A percentile compares a stretch with the other conserved stretches of the same genome.
Evolutionary conservation across 2,888 invertebrate species (phyloP).

Genomic region (Caenorhabditis macrosperma): DNA sequence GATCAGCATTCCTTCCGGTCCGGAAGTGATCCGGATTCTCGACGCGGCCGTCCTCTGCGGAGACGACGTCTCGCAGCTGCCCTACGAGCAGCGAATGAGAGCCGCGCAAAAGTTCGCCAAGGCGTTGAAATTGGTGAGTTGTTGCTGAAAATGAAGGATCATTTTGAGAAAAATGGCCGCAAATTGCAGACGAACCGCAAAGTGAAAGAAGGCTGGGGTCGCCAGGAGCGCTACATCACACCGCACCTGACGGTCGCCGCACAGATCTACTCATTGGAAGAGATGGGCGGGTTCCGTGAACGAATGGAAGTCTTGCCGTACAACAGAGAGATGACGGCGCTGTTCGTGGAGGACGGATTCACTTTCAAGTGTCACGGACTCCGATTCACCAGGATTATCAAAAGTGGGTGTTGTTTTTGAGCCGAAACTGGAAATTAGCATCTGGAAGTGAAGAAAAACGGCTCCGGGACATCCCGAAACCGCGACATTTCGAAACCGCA

Average conservation of each 20-base stretch:
- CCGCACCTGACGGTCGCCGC: conserved; percentile 17
- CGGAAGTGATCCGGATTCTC: conserved; percentile 68
- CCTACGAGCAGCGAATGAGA: conserved; percentile 65
- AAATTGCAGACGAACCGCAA: conserved; percentile 40
- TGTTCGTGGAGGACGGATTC: conserved; percentile 45
- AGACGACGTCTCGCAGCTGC: conserved; percentile 71
- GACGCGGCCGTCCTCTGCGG: conserved; percentile 77
- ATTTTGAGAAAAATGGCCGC: background rate
- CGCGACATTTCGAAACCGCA: too few species aligned
- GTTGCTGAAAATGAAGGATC: too few species aligned
- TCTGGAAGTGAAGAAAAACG: background rate
- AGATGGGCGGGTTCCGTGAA: conserved; percentile 19
- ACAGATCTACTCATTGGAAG: background rate
- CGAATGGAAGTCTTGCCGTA: conserved; percentile 9
- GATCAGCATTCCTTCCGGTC: conserved; percentile 7
- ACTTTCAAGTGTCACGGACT: conserved; percentile 28
- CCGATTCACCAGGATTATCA: conserved; percentile 50
- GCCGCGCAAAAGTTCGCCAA: conserved; percentile 72
- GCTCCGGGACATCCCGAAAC: too few species aligned
- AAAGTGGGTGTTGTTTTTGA: conserved; percentile 23
- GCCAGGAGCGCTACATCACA: conserved; percentile 6
- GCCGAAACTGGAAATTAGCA: background rate
- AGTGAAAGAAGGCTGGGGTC: conserved; percentile 41
- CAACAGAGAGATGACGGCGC: conserved; percentile 18
- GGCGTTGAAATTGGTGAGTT: conserved; percentile 61